Evolutionary conservation across 2,888 invertebrate species (phyloP).

Genomic region (Callyntrura sp.): DNA sequence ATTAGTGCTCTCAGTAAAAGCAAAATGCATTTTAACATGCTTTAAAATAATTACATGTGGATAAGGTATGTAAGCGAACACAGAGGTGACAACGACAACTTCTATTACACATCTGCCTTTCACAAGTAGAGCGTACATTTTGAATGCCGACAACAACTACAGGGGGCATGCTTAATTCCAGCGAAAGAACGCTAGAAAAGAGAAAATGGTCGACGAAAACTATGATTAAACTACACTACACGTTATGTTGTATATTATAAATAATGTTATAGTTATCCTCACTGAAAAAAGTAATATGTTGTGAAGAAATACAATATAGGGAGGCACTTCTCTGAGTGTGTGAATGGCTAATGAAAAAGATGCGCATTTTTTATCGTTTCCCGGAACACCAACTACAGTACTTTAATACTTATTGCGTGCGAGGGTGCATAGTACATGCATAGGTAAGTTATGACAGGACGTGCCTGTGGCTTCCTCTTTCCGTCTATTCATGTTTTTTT

Average conservation of each 20-base stretch:
- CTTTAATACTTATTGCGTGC: conserved; percentile 2
- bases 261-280: too few relatives aligned
- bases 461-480: conserved; percentile 70
- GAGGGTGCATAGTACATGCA: not conserved
- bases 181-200: not conserved
- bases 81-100: too few relatives aligned
- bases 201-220: conserved; percentile 42
- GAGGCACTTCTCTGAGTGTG: too few relatives aligned
- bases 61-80: too few relatives aligned
- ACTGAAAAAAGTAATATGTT: conserved; percentile 26
- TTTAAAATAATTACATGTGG: too few relatives aligned
- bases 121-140: too few relatives aligned
- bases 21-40: too few relatives aligned
- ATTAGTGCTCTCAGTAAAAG: too few relatives aligned
- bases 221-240: not conserved
- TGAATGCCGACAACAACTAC: too few relatives aligned
- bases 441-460: conserved; percentile 63
- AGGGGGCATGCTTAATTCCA: too few relatives aligned
- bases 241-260: too few relatives aligned
- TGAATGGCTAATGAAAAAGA: conserved; percentile 1
- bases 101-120: too few relatives aligned
- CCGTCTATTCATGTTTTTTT: conserved; percentile 38
- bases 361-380: conserved; percentile 16
- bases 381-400: not conserved
- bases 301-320: not conserved